Conservation (phyloP, 2,797 vertebrate genomes). For the Thripadectes ignobilis region DNA sequence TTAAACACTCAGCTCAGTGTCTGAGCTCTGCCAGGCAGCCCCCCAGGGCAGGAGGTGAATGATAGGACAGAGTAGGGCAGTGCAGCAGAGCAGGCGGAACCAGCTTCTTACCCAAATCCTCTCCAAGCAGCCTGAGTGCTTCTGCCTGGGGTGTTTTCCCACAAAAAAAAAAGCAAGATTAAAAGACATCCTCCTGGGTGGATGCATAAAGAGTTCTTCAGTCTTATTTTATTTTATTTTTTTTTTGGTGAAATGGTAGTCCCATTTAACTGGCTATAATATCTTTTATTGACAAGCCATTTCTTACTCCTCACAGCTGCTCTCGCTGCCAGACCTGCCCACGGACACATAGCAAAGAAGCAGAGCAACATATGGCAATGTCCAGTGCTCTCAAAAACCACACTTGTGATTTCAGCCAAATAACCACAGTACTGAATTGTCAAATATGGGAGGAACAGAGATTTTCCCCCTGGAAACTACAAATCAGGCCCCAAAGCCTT, state of each 20-base stretch:
- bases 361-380: background rate
- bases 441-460: background rate
- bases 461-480: background rate
- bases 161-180: background rate
- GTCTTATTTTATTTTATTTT: background rate
- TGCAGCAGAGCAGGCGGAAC: slow-evolving; percentile 1
- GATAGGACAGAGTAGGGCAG: background rate
- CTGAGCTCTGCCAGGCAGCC: background rate
- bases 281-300: background rate
- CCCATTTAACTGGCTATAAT: background rate
- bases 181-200: background rate
- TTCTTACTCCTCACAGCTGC: background rate
- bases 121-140: background rate
- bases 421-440: background rate
- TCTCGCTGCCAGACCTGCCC: background rate
- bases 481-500: background rate
- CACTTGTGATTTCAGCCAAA: background rate
- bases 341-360: background rate
- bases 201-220: background rate
- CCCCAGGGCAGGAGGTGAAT: background rate
- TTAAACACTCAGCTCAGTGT: background rate
- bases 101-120: background rate
- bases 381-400: background rate
- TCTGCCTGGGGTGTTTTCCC: slow-evolving; percentile 29
- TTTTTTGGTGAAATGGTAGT: background rate